phyloP scores from a whole-genome alignment of 2,113 vertebrate genomes.

The Eptatretus burgeri region DNA sequence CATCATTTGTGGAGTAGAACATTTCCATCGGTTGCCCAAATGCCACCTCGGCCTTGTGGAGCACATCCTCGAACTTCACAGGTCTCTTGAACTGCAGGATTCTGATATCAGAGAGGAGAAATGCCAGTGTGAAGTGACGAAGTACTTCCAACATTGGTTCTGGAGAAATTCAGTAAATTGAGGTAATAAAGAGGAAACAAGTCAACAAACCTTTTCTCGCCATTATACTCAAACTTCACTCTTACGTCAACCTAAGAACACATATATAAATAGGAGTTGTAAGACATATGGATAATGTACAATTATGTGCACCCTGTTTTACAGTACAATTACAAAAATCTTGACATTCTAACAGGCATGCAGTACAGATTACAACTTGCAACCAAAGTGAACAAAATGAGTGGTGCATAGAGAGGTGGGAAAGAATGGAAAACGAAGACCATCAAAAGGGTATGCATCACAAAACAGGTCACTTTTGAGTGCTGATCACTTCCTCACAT shows the following conservation, averaged over 20 bases:
- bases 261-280: constrained; percentile 2
- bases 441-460: not conserved
- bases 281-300: constrained; percentile 11
- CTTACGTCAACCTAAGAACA: constrained; percentile 48
- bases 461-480: no score
- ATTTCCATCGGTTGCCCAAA: constrained; percentile 65
- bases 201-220: constrained; percentile 46
- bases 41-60: constrained; percentile 50
- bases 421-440: not conserved
- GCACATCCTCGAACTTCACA: constrained; percentile 56
- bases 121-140: not conserved
- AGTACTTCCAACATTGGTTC: not conserved
- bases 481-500: no score
- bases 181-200: constrained; percentile 9
- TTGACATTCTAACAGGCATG: no score
- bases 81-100: constrained; percentile 63
- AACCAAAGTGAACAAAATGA: not conserved
- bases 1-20: constrained; percentile 85
- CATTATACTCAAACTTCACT: constrained; percentile 79
- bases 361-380: not conserved
- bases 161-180: not conserved
- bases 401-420: not conserved
- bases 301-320: not conserved
- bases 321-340: not conserved
- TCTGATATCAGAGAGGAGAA: constrained; percentile 15